phyloP scores from a whole-genome alignment of 2,797 vertebrate species.

The Gadopsis bispinosus region DNA sequence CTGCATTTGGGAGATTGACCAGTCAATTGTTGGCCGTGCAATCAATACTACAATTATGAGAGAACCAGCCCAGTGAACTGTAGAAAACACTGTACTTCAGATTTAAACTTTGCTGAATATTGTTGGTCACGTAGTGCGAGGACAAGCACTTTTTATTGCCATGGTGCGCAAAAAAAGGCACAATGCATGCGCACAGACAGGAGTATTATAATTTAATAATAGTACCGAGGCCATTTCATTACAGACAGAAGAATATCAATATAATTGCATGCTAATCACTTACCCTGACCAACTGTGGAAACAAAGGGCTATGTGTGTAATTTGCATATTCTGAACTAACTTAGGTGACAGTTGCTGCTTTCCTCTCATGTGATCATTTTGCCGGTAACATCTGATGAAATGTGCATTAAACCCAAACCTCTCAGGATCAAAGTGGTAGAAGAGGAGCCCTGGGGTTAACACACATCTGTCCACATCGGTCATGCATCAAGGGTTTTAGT shows the following conservation, averaged over 20 bases:
- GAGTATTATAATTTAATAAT: slow-evolving; percentile 55
- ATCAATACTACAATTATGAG: slow-evolving; percentile 79
- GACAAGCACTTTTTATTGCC: slow-evolving; percentile 56
- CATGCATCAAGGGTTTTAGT: slow-evolving; percentile 51
- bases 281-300: slow-evolving; percentile 84
- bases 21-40: slow-evolving; percentile 64
- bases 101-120: slow-evolving; percentile 48
- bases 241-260: slow-evolving; percentile 51
- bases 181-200: slow-evolving; percentile 46
- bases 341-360: slow-evolving; percentile 99
- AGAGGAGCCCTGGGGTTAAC: slow-evolving; percentile 70
- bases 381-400: slow-evolving; percentile 91
- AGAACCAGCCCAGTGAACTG: slow-evolving; percentile 68
- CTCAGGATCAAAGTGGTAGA: slow-evolving; percentile 50
- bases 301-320: slow-evolving; percentile 81
- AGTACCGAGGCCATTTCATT: slow-evolving; percentile 46
- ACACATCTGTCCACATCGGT: slow-evolving; percentile 49
- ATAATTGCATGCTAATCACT: slow-evolving; percentile 85
- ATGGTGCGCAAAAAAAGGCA: slow-evolving; percentile 37
- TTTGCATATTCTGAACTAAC: slow-evolving; percentile 99
- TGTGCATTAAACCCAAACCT: slow-evolving; percentile 76
- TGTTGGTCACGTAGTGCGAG: slow-evolving; percentile 38
- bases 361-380: slow-evolving; percentile 87
- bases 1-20: slow-evolving; percentile 73
- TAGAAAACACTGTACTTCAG: slow-evolving; percentile 44